These are phyloP conservation scores for Adelosebastes latens DNA, from an alignment of 2,797 vertebrate species.

Conservation along the genomic window DNA sequence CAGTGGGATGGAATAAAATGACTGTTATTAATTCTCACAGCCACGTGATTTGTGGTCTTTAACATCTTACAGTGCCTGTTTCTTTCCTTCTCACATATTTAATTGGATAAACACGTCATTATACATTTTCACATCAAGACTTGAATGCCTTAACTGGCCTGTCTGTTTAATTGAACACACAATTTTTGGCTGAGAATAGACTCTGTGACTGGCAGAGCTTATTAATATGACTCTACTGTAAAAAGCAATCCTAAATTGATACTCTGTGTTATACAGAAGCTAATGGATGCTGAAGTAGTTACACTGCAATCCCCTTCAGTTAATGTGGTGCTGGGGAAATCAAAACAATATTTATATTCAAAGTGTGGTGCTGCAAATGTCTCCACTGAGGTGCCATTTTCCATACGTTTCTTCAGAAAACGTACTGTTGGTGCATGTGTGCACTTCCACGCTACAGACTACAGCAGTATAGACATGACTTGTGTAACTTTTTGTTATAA, in stretches of 20 bases:
- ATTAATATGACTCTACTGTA: background rate
- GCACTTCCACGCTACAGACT: too few species aligned
- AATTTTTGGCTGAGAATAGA: background rate
- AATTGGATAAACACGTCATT: slow-evolving; percentile 12
- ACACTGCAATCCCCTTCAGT: background rate
- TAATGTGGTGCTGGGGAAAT: slow-evolving; percentile 7
- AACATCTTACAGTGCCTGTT: background rate
- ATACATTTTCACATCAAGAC: slow-evolving; percentile 13
- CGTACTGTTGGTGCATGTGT: background rate
- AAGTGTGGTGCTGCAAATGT: background rate
- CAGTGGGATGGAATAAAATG: background rate
- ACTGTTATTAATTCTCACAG: background rate
- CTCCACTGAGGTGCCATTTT: background rate
- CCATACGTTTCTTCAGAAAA: background rate
- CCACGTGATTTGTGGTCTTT: background rate
- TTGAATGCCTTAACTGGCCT: background rate
- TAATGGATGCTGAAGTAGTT: slow-evolving; percentile 13
- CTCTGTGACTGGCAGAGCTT: background rate
- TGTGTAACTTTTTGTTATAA: background rate
- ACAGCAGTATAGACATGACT: background rate
- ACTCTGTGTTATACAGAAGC: background rate
- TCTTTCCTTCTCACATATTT: background rate
- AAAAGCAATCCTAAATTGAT: background rate
- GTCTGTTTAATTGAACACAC: slow-evolving; percentile 4
- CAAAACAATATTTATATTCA: slow-evolving; percentile 7